Conservation (phyloP, 2,797 vertebrate species). For the Hozukius guyotensis region DNA sequence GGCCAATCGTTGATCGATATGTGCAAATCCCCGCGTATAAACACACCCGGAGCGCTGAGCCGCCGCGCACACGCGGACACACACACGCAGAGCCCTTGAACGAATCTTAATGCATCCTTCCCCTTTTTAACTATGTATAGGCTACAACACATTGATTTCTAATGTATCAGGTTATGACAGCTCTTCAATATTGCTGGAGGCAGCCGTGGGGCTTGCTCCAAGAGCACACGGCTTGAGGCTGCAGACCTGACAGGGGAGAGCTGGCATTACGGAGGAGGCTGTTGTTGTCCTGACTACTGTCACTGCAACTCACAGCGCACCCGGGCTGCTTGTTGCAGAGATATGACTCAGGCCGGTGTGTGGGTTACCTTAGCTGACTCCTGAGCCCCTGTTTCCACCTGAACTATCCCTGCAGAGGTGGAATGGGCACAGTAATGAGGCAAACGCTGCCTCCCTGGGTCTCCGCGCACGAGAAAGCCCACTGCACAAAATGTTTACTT, state of each 20-base stretch:
- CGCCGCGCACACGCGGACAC: background rate
- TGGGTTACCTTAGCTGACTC: slow-evolving; percentile 66
- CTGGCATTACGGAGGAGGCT: slow-evolving; percentile 65
- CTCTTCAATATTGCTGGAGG: slow-evolving; percentile 73
- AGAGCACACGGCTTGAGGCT: slow-evolving; percentile 54
- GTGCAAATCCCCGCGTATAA: slow-evolving; percentile 4
- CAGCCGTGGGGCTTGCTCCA: slow-evolving; percentile 41
- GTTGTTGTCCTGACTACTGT: slow-evolving; percentile 76
- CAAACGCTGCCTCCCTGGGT: slow-evolving; percentile 42
- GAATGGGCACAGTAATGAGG: slow-evolving; percentile 69
- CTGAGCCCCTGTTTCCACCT: slow-evolving; percentile 48
- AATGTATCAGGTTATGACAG: slow-evolving; percentile 79
- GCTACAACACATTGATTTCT: slow-evolving; percentile 72
- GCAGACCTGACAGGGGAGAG: slow-evolving; percentile 63
- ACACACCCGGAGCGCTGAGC: background rate
- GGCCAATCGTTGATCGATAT: slow-evolving; percentile 56
- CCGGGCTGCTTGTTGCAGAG: slow-evolving; percentile 36
- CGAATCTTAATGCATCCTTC: slow-evolving; percentile 56
- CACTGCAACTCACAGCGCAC: slow-evolving; percentile 60
- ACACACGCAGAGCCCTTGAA: slow-evolving; percentile 31
- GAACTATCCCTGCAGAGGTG: slow-evolving; percentile 61
- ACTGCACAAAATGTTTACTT: slow-evolving; percentile 49
- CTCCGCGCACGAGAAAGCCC: slow-evolving; percentile 30
- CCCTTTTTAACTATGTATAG: slow-evolving; percentile 70
- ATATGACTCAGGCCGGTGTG: slow-evolving; percentile 62